A percentile compares a stretch with the other conserved stretches of the same genome.
Evolutionary conservation across 2,888 invertebrate genomes (phyloP).

Genomic region (Neoscelio sp.): DNA sequence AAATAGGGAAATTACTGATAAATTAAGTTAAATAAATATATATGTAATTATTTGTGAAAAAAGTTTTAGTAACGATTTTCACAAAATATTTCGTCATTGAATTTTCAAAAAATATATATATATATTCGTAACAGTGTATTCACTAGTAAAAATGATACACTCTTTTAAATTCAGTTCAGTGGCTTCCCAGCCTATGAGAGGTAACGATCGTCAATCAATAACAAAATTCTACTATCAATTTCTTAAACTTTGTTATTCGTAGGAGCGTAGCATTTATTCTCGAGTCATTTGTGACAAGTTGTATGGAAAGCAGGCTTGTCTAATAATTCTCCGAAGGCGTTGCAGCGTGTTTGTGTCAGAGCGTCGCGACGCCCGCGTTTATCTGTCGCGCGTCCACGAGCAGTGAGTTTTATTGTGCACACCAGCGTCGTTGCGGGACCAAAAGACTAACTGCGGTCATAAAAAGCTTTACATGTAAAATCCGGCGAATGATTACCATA

Average conservation of each 20-base stretch:
- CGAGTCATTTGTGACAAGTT: constrained; percentile 30
- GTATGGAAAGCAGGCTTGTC: constrained; percentile 73
- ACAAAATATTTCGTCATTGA: no score
- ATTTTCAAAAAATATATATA: no score
- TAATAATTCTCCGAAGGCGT: constrained; percentile 80
- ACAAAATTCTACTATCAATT: neutral
- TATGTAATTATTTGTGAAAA: no score
- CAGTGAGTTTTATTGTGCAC: no score
- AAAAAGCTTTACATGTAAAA: constrained; percentile 78
- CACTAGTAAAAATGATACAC: no score
- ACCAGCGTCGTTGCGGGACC: constrained; percentile 32
- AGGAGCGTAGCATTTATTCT: constrained; percentile 1
- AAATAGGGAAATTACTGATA: no score
- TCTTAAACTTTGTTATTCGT: constrained; percentile 13
- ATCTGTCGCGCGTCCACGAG: constrained; percentile 72
- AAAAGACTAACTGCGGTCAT: constrained; percentile 69
- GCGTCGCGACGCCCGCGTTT: constrained; percentile 79
- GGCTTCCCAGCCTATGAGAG: no score
- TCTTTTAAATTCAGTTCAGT: no score
- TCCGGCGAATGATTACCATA: constrained; percentile 65
- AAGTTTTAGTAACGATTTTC: no score
- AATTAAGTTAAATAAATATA: no score
- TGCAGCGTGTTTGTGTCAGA: constrained; percentile 80
- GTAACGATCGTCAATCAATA: no score
- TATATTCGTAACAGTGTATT: no score